Evolutionary conservation across 2,888 invertebrate species (phyloP).

Genomic region (Eristalinus sepulchralis): DNA sequence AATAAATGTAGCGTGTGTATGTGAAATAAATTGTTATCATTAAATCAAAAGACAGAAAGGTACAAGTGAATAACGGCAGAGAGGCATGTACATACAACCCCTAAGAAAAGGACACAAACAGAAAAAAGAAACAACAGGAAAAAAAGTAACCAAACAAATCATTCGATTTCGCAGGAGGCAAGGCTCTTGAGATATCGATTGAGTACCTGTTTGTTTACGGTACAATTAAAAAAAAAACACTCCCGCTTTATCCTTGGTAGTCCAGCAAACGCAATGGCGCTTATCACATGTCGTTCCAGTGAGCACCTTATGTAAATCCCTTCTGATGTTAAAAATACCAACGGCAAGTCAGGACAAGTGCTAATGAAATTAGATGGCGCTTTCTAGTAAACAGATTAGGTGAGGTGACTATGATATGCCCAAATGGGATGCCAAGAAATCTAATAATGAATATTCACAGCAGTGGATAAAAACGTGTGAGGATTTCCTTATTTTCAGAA

Average conservation of each 20-base stretch:
- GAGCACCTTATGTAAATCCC: constrained; percentile 52
- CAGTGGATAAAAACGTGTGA: constrained; percentile 41
- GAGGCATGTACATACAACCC: constrained; percentile 4
- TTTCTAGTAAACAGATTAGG: constrained; percentile 54
- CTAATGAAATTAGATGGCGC: constrained; percentile 66
- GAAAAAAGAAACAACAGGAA: constrained; percentile 22
- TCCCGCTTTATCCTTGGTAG: constrained; percentile 44
- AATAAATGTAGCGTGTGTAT: constrained; percentile 65
- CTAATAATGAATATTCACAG: constrained; percentile 57
- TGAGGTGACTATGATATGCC: constrained; percentile 61
- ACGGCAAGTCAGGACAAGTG: constrained; percentile 54
- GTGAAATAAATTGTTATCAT: constrained; percentile 65
- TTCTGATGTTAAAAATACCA: constrained; percentile 52
- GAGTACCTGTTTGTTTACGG: constrained; percentile 65
- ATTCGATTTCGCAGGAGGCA: constrained; percentile 19
- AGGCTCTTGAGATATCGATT: constrained; percentile 60
- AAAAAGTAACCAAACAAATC: constrained; percentile 26
- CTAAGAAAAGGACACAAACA: not conserved
- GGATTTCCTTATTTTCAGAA: constrained; percentile 33
- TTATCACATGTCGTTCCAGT: constrained; percentile 60
- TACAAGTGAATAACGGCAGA: constrained; percentile 46
- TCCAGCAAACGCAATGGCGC: constrained; percentile 57
- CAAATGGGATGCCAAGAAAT: constrained; percentile 63
- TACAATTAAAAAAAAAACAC: constrained; percentile 41
- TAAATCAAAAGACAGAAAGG: constrained; percentile 50